Percentiles rank a stretch among this genome's conserved stretches.
Evolutionary conservation across 2,888 invertebrate genomes (phyloP).

Genomic region (Alsophila aescularia): DNA sequence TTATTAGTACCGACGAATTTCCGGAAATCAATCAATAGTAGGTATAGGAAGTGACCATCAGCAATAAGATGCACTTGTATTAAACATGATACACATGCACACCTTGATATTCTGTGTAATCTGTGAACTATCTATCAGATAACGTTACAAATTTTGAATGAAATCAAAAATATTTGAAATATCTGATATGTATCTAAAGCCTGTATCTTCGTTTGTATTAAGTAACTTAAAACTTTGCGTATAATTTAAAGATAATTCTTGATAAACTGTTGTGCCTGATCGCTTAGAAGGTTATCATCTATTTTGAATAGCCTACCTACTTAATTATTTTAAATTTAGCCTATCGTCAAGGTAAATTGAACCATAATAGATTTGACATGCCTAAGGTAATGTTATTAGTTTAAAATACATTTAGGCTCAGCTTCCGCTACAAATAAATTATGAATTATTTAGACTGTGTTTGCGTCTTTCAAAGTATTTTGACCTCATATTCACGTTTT

Average conservation of each 20-base stretch:
- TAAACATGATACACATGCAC: conserved; percentile 1
- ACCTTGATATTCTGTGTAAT: conserved; percentile 6
- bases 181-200: not conserved
- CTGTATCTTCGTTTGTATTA: not conserved
- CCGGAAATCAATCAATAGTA: too few species aligned
- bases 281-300: conserved; percentile 14
- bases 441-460: not conserved
- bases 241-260: not conserved
- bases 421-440: conserved; percentile 3
- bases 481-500: too few species aligned
- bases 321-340: conserved; percentile 22
- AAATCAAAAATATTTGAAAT: not conserved
- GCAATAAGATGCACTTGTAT: not conserved
- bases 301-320: conserved; percentile 5
- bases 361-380: conserved; percentile 26
- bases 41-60: too few species aligned
- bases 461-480: not conserved
- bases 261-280: conserved; percentile 2
- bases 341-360: conserved; percentile 26
- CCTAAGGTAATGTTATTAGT: conserved; percentile 6
- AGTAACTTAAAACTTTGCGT: not conserved
- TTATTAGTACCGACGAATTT: too few species aligned
- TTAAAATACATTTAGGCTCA: conserved; percentile 13
- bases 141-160: too few species aligned
- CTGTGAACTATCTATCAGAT: not conserved